These are phyloP conservation scores for Prostheceraeus crozeri DNA, from an alignment of 2,888 invertebrate species.

Conservation along the genomic window DNA sequence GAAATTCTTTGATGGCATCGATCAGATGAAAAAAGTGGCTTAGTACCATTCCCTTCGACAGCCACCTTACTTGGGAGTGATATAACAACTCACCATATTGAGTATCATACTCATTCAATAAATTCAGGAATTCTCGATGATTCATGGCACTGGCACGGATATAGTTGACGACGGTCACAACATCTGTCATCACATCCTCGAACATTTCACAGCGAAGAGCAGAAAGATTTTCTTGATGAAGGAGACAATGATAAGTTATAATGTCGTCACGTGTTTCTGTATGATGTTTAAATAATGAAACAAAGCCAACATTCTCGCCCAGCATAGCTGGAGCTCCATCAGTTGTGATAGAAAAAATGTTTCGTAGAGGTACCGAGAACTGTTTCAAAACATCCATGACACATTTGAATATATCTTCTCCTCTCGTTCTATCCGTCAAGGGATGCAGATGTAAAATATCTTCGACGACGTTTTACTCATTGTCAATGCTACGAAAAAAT, in stretches of 20 bases:
- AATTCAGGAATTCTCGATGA: constrained; percentile 26
- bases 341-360: constrained; percentile 24
- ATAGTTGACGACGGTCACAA: constrained; percentile 16
- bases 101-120: constrained; percentile 18
- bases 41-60: constrained; percentile 23
- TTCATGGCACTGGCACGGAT: constrained; percentile 27
- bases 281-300: constrained; percentile 26
- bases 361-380: constrained; percentile 9
- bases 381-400: not conserved
- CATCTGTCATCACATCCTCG: constrained; percentile 20
- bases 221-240: constrained; percentile 32
- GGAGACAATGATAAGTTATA: constrained; percentile 31
- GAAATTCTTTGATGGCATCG: constrained; percentile 17
- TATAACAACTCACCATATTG: constrained; percentile 19
- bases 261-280: constrained; percentile 29
- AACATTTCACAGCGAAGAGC: constrained; percentile 25
- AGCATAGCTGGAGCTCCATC: constrained; percentile 29
- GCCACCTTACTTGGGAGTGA: constrained; percentile 28
- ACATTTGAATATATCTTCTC: constrained; percentile 28
- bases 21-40: not conserved
- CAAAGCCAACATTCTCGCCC: constrained; percentile 21
- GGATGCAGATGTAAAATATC: constrained; percentile 20
- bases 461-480: constrained; percentile 22
- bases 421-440: constrained; percentile 25
- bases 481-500: constrained; percentile 11